A percentile compares a stretch with the other conserved stretches of the same genome.
Conservation (phyloP, 2,113 vertebrate genomes). For the Forbesichthys agassizii region DNA sequence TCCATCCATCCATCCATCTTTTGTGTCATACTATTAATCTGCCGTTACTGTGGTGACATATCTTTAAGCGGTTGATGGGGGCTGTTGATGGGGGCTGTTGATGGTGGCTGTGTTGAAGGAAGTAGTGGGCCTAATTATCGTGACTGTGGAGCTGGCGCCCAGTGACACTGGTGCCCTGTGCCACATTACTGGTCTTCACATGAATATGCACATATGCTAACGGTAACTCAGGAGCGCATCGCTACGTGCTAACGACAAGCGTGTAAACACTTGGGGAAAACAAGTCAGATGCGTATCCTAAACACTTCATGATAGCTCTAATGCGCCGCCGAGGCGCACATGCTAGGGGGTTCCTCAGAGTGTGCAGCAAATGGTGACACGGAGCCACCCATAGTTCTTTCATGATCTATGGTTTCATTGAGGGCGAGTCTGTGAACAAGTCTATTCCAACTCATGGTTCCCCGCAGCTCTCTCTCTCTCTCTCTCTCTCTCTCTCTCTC, state of each 20-base stretch:
- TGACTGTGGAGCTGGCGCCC: constrained; percentile 50
- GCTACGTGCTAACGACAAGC: constrained; percentile 12
- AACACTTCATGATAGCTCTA: constrained; percentile 12
- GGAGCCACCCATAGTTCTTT: background rate
- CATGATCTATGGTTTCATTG: constrained; percentile 4
- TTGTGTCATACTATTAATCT: constrained; percentile 67
- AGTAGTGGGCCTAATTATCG: constrained; percentile 67
- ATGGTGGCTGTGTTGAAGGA: constrained; percentile 47
- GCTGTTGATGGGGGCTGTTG: constrained; percentile 34
- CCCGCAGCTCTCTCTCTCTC: constrained; percentile 6
- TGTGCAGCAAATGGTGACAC: background rate
- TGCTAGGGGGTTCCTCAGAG: background rate
- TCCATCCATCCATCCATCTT: constrained; percentile 15
- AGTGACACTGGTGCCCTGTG: constrained; percentile 34
- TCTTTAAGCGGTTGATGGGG: constrained; percentile 52
- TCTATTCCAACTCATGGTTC: constrained; percentile 1
- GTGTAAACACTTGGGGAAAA: constrained; percentile 5
- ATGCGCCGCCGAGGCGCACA: background rate
- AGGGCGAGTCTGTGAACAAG: constrained; percentile 3
- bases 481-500: background rate
- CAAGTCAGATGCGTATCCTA: constrained; percentile 4
- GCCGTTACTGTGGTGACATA: constrained; percentile 62
- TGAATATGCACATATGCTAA: constrained; percentile 55
- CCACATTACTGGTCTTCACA: constrained; percentile 48
- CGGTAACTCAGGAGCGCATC: constrained; percentile 17